Evolutionary conservation across 2,797 vertebrate genomes (phyloP), one percentile per base, ranked within the genome.

Genomic region (Sebastes oblongus): DNA sequence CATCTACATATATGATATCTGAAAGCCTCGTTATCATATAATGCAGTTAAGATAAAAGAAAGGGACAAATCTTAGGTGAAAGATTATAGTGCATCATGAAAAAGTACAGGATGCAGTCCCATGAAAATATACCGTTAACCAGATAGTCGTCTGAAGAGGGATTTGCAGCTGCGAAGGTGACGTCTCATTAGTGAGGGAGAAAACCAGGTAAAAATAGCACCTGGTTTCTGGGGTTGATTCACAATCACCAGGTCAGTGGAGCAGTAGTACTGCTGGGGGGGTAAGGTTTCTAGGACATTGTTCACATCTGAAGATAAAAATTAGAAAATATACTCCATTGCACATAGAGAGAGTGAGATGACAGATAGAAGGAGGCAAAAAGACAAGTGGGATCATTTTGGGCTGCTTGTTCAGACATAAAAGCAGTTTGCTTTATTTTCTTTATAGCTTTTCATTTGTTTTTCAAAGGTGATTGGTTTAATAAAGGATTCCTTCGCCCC

Each of bases 211-310:
- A 69, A 82, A 90, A 81, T 84, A 88, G 79, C 42, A 74, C 8
- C 73, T 73, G 56, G 66, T 87, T 89, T 86, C 85, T 78, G 77
- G 58, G 78, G 77, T 85, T 80, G 65, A 61, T 73, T 87, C 77
- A 76, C 60, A 75, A 82, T 90, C 80, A 83, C 59, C 69, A 82
- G 85, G 86, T 90, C 90, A 92, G 77, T 85, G 67, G 86, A 89
- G 81, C 82, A 88, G 79, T 52, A 64, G 56, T 3, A 30, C 68
- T 80, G 80, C 82, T 3, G 32, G 69, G 27, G 30, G 82, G 64
- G 22, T 64, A 55, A 20, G 32, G 66, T 91, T 89, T 92, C 85
- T 90, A 87, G 87, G 87, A 65, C 81, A 59, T 10, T 68, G 58
- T 84, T 86, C 32, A 61, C 50, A 74, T 78, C 65, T 60, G 20